Base-by-base conservation (phyloP, 2,888 invertebrate species). In the Tromatobia lineatoria region DNA sequence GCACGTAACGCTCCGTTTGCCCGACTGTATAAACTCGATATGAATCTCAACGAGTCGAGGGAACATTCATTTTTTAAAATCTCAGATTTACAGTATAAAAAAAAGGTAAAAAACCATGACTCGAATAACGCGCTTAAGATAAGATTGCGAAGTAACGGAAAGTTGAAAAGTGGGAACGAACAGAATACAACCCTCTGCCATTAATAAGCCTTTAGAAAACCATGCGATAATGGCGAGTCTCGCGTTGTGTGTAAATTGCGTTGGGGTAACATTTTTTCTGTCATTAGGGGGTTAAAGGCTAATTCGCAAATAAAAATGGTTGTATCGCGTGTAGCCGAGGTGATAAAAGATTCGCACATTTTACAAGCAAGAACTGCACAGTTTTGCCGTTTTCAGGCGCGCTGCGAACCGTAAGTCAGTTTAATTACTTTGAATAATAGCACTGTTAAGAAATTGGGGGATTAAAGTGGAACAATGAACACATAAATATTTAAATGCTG, bases 21-120 rank as follows among this genome's bases (percentile, higher is more conserved):
- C 29, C 8, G 15, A 15, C 23, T 8, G 38, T 71, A 38, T 10
- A 54, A 57, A 25, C 23, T 71, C 54, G 42, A 71, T 25, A 54
- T 70, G 70, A 54, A 70, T 54, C 54, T 42, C 23, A 71, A 54
- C 13, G 54, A n/a, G 38, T 15, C 42, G 18, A 11, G 54, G 54
- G 10, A 18, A 20, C 38, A 13, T 7, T 38, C 38, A n/a, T n/a
- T n/a, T n/a, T n/a, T n/a, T 23, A 70, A 25, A 54, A 34, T 54
- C 4, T 38, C n/a, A 7, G 20, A 38, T 57, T 61, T 23, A 42
- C 52, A 23, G 11, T 1, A 11, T 20, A 6, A 52, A 42, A 23
- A 71, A 54, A 38, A 8, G 10, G 7, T 38, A 2, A 38, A 54
- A 69, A 71, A 71, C 23, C 6, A 38, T 42, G 23, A 71, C 50